Evolutionary conservation across 2,797 vertebrate species (phyloP), one percentile per base, ranked within the genome.

Genomic region (Brachyalestes nurse): DNA sequence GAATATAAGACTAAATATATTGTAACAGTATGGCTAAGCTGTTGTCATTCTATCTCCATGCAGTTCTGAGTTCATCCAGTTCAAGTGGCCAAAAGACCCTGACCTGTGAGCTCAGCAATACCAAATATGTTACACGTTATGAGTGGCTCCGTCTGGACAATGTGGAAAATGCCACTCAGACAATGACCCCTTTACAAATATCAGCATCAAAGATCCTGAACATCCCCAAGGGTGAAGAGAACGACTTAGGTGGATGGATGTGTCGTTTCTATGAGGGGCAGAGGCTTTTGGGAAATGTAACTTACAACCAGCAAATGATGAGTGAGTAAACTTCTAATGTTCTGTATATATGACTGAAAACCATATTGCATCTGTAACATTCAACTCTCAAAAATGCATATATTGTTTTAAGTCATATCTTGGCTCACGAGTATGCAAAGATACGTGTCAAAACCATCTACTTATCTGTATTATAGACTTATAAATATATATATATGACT

Each of bases 261-360:
- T 95, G 95, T 23, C 90, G 81, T 19, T 95, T 89, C 82, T 88
- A 87, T 0, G 88, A 91, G 19, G 40, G 82, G 60, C 23, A 89
- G 0, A 90, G 90, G 42, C 23, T 92, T 74, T 60, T 95, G 83
- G 94, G 94, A 82, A 94, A 92, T 10, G 87, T 88, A 5, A 93
- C 93, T 1, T 86, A 90, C 78, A 66, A 90, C 1, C 2, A 82
- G 75, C 83, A 71, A 2, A 6, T 80, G 16, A 92, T 88, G 86
- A 87, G 94, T 95, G 83, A 83, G 93, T 86, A 61, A 2, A 58
- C 47, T 62, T 23, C 13, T 42, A 21, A n/a, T 65, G 78, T 71
- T 80, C 17, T 65, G 58, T n/a, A 60, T 60, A 13, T 61, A 6
- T 7, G n/a, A 10, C 16, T 55, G 17, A 16, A 14, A 55, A 55